Evolutionary conservation across 2,888 invertebrate species (phyloP), one percentile per base, ranked within the genome.

Genomic region (Agrochola macilenta): DNA sequence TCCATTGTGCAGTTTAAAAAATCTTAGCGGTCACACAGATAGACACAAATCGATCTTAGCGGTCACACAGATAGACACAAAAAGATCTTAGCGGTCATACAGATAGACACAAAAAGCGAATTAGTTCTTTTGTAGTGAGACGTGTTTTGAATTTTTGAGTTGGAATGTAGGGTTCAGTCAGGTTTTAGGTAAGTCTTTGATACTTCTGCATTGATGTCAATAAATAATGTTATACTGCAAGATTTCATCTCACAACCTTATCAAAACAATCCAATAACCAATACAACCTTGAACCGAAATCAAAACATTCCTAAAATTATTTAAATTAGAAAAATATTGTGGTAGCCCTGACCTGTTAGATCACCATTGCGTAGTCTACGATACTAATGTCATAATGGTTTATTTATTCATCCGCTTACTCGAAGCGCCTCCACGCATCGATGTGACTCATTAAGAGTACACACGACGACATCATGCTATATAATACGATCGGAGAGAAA

Each of bases 311-410:
- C 57, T 17, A 79, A 80, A 85, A 76, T 43, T 54, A 68, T 66
- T 74, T 69, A 77, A 65, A 63, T 69, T 39, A 79, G 12, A 76
- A 80, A 58, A 86, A 82, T 82, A 84, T 87, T 86, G 78, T 76
- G 90, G 65, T 89, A 91, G 71, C 91, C 91, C 89, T 91, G 89
- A 88, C 83, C 87, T 79, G 68, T 85, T 73, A 81, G 72, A 78
- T 73, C 79, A 76, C 52, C 70, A 70, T 81, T 76, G 78, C 85
- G 83, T 84, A 86, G 81, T 79, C 57, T 79, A 84, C 76, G 75
- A 75, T 46, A 78, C 74, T 82, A 86, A 83, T 88, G 87, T 87
- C 82, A 85, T 88, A 88, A 89, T 79, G 69, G 75, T 65, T 83
- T 86, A 90, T 89, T 89, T 87, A 90, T 90, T 90, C 88, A 84